Percentiles rank a stretch among this genome's conserved stretches.
Evolutionary conservation across 2,797 vertebrate species (phyloP).

Genomic region (Pipistrellus pygmaeus): DNA sequence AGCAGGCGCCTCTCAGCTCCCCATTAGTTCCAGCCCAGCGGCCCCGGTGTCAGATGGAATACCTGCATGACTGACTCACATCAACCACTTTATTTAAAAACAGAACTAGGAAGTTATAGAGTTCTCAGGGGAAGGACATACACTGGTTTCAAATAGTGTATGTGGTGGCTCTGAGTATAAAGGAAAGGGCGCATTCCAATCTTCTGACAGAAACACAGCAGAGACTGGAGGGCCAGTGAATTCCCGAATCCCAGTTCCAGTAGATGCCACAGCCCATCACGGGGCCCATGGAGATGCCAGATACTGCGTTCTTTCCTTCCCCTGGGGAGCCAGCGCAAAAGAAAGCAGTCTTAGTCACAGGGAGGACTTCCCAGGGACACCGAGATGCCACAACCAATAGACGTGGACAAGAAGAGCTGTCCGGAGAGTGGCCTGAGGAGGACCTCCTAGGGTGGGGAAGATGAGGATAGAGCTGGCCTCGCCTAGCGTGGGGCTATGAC

Average conservation of each 20-base stretch:
- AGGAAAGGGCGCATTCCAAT: not conserved
- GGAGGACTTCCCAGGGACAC: not conserved
- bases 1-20: not conserved
- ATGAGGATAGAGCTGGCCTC: not conserved
- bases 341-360: not conserved
- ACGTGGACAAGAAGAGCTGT: not conserved
- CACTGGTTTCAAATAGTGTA: not conserved
- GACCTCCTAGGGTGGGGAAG: not conserved
- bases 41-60: not conserved
- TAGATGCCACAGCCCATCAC: not conserved
- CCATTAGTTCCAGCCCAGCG: not conserved
- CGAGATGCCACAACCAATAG: not conserved
- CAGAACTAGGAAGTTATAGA: not conserved
- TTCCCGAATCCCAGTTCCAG: not conserved
- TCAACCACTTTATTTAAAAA: not conserved
- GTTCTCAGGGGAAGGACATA: not conserved
- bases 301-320: fast-evolving
- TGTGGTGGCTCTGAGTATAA: not conserved
- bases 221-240: not conserved
- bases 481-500: not conserved
- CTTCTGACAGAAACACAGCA: not conserved
- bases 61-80: not conserved
- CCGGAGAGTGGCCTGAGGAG: not conserved
- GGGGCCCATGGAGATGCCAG: not conserved
- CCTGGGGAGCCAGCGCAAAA: not conserved